Conservation (phyloP, 2,888 invertebrate genomes). For the Bugulina stolonifera region DNA sequence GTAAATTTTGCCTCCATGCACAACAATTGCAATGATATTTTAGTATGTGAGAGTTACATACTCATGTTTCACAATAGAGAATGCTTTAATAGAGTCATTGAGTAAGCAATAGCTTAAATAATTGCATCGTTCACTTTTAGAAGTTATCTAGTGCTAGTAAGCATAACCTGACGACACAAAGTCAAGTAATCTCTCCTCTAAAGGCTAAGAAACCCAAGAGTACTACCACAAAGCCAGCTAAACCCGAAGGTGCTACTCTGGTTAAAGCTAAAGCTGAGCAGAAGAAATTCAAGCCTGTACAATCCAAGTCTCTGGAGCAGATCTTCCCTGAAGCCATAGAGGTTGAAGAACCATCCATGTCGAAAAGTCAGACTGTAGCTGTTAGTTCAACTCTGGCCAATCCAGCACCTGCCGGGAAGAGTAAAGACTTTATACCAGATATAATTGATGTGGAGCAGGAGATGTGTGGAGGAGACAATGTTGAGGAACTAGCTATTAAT, state of each 20-base stretch:
- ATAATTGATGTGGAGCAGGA: slow-evolving; percentile 20
- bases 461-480: background rate
- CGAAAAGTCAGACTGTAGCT: background rate
- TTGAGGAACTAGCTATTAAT: background rate
- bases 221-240: background rate
- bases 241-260: background rate
- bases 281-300: background rate
- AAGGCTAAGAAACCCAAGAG: background rate
- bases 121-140: too few species aligned
- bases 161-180: background rate
- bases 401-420: background rate
- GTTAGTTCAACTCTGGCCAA: background rate
- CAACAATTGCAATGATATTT: too few species aligned
- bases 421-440: background rate
- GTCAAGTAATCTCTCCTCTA: background rate
- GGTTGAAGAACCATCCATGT: background rate
- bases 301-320: slow-evolving; percentile 11
- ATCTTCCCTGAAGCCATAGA: slow-evolving; percentile 14
- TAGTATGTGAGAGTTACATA: too few species aligned
- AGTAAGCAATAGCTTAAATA: too few species aligned
- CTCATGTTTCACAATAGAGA: too few species aligned
- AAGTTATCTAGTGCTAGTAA: background rate
- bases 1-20: too few species aligned
- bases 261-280: background rate
- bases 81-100: too few species aligned